Percentiles rank a stretch among this genome's conserved stretches.
Conservation (phyloP, 2,888 invertebrate genomes). For the Athalia circularis region DNA sequence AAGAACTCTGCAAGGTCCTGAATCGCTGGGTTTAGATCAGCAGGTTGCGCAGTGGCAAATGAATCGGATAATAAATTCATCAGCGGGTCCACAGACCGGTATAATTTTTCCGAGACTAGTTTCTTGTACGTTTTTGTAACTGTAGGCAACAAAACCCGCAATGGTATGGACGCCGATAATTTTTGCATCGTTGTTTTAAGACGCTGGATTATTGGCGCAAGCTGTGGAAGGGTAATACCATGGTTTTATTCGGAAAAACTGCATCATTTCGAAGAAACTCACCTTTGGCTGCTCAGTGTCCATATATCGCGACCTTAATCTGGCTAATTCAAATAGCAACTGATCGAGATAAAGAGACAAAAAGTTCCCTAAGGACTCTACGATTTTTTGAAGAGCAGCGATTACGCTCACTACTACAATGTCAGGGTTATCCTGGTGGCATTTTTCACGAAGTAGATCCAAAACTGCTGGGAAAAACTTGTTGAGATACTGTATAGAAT, state of each 20-base stretch:
- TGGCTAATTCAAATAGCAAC: conserved; percentile 80
- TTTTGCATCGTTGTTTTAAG: conserved; percentile 80
- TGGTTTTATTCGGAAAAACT: background rate
- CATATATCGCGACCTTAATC: conserved; percentile 72
- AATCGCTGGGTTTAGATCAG: conserved; percentile 81
- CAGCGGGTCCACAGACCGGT: conserved; percentile 80
- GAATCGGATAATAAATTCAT: conserved; percentile 87
- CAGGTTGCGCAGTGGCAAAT: conserved; percentile 79
- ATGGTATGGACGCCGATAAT: conserved; percentile 81
- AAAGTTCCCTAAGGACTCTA: conserved; percentile 88
- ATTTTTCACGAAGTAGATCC: conserved; percentile 79
- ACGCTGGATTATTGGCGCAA: conserved; percentile 76
- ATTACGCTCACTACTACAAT: conserved; percentile 83
- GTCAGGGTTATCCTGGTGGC: conserved; percentile 78
- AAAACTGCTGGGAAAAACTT: conserved; percentile 87
- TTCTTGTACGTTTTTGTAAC: conserved; percentile 80
- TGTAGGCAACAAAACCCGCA: conserved; percentile 86
- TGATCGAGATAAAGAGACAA: conserved; percentile 89
- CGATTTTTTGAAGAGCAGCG: conserved; percentile 87
- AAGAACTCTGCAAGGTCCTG: conserved; percentile 85
- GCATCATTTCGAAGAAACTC: background rate
- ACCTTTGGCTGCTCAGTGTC: conserved; percentile 68
- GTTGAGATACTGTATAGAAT: conserved; percentile 84
- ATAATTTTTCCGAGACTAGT: conserved; percentile 78
- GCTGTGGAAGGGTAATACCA: conserved; percentile 55